These are phyloP conservation scores for Anhinga rufa DNA, from an alignment of 2,113 vertebrate species.

Conservation along the genomic window DNA sequence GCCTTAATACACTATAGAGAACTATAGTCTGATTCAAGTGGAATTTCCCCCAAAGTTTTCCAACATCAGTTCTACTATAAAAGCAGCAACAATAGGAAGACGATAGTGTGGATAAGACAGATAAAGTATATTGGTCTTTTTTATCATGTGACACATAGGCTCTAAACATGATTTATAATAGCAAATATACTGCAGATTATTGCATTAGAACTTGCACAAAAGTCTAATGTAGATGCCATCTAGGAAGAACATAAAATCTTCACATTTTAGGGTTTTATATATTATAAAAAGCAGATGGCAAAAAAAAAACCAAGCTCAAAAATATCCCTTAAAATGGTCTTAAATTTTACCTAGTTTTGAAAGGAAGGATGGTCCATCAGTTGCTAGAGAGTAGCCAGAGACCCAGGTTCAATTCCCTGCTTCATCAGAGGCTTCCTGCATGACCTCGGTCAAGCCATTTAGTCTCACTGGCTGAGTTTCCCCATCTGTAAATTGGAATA, in stretches of 20 bases:
- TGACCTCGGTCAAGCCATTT: constrained; percentile 4
- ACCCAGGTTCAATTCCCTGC: constrained; percentile 23
- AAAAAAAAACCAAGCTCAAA: background rate
- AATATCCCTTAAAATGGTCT: background rate
- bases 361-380: constrained; percentile 25
- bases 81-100: background rate
- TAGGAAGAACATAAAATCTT: background rate
- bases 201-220: background rate
- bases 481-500: constrained; percentile 37
- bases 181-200: background rate
- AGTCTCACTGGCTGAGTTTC: constrained; percentile 18
- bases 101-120: background rate
- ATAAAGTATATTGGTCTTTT: background rate
- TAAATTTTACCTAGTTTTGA: constrained; percentile 38
- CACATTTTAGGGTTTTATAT: background rate
- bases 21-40: background rate
- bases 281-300: background rate
- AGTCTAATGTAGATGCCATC: background rate
- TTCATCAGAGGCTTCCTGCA: constrained; percentile 22
- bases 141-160: background rate
- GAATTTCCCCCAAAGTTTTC: background rate
- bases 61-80: background rate
- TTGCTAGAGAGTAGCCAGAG: constrained; percentile 8
- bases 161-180: background rate
- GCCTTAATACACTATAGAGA: background rate